Evolutionary conservation across 1,140 invertebrate genomes (phyloP).

Genomic region (Patella vulgata): DNA sequence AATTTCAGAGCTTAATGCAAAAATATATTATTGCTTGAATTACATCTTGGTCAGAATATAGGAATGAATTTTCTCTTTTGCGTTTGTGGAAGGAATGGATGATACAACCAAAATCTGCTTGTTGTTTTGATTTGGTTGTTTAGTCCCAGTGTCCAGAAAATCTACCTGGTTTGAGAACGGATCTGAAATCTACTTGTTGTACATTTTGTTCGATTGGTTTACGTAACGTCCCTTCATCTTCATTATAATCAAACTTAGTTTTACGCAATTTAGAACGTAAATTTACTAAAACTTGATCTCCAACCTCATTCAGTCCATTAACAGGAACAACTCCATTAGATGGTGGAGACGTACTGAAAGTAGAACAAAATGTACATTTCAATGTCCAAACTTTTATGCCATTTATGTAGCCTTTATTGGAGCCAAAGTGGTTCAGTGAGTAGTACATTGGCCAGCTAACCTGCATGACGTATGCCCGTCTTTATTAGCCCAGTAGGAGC

Average conservation of each 20-base stretch:
- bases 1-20: too few species aligned
- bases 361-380: too few species aligned
- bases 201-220: constrained; percentile 13
- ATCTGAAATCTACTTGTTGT: constrained; percentile 38
- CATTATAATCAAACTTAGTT: constrained; percentile 34
- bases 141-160: too few species aligned
- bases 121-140: too few species aligned
- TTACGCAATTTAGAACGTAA: constrained; percentile 32
- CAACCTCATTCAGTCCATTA: neutral
- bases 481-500: neutral
- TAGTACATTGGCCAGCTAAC: neutral
- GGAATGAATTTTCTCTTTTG: too few species aligned
- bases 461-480: neutral
- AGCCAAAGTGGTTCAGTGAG: neutral
- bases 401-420: too few species aligned
- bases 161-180: constrained; percentile 29
- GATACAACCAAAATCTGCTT: too few species aligned
- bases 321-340: neutral
- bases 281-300: constrained; percentile 10
- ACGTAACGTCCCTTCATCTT: constrained; percentile 2
- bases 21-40: too few species aligned
- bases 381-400: too few species aligned
- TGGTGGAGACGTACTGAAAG: neutral
- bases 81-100: too few species aligned
- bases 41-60: too few species aligned